Percentiles rank a stretch among this genome's conserved stretches.
phyloP scores from a whole-genome alignment of 2,113 vertebrate genomes.

The Holacanthus passer region DNA sequence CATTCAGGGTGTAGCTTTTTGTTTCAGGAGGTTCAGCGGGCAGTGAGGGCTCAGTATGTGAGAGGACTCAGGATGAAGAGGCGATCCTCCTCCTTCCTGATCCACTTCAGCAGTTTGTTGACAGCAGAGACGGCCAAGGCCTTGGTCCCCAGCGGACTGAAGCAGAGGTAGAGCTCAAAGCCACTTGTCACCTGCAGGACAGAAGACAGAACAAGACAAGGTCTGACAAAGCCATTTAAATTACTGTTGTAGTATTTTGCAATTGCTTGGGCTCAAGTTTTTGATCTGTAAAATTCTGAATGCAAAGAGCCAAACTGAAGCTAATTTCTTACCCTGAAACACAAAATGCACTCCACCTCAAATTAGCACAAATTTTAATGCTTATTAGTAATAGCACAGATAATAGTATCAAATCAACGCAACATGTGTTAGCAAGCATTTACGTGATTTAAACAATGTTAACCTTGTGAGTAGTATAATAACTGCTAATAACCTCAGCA shows the following conservation, averaged over 20 bases:
- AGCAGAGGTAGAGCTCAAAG: constrained; percentile 97
- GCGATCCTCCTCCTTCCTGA: constrained; percentile 96
- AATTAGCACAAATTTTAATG: too few species aligned
- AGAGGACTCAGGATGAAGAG: constrained; percentile 96
- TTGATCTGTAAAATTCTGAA: background rate
- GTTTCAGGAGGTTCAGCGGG: background rate
- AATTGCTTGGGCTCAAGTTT: background rate
- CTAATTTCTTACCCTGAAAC: background rate
- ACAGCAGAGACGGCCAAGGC: constrained; percentile 88
- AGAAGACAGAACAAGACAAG: background rate
- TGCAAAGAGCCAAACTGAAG: background rate
- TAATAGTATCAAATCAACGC: too few species aligned
- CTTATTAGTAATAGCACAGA: too few species aligned
- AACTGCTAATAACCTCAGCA: background rate
- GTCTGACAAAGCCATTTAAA: background rate
- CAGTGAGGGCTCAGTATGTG: constrained; percentile 88
- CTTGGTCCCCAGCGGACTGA: constrained; percentile 96
- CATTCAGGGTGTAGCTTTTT: background rate
- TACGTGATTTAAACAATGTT: background rate
- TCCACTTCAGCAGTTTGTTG: constrained; percentile 98
- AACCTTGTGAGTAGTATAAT: background rate
- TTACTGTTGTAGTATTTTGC: background rate
- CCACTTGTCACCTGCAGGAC: constrained; percentile 91
- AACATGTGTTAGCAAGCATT: background rate
- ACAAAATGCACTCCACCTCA: background rate